Percentiles rank a stretch among this genome's conserved stretches.
Conservation (phyloP, 2,888 invertebrate genomes). For the Malthinus flaveolus region DNA sequence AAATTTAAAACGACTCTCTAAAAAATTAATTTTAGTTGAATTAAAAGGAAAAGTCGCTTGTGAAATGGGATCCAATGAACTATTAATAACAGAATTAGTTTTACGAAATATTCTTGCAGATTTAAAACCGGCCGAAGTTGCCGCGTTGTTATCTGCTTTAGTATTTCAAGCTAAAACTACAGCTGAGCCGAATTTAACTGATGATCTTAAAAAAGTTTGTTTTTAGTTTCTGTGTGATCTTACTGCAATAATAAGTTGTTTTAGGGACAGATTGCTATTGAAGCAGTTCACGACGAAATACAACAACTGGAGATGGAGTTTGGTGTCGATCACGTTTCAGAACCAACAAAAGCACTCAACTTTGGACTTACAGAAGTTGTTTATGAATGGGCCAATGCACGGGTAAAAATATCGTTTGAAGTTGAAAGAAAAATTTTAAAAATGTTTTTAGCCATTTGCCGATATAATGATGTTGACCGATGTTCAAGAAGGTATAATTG, state of each 20-base stretch:
- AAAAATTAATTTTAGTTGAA: slow-evolving; percentile 59
- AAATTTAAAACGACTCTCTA: not conserved
- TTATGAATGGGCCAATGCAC: slow-evolving; percentile 93
- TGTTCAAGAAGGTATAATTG: slow-evolving; percentile 97
- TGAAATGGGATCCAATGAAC: slow-evolving; percentile 84
- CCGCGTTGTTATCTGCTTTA: slow-evolving; percentile 88
- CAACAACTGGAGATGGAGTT: slow-evolving; percentile 66
- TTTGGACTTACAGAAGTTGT: slow-evolving; percentile 94
- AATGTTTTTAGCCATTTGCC: slow-evolving; percentile 73
- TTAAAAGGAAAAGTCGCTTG: slow-evolving; percentile 86
- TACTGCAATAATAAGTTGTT: slow-evolving; percentile 21
- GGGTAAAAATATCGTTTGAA: slow-evolving; percentile 58
- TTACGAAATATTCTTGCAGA: slow-evolving; percentile 87
- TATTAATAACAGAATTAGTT: slow-evolving; percentile 92
- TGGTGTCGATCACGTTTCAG: slow-evolving; percentile 57
- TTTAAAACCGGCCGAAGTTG: slow-evolving; percentile 87
- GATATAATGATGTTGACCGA: slow-evolving; percentile 92
- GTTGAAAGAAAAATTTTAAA: not conserved
- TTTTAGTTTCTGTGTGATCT: not conserved
- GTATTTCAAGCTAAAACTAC: slow-evolving; percentile 87
- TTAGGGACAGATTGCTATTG: slow-evolving; percentile 73
- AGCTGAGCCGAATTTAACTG: slow-evolving; percentile 58
- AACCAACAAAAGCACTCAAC: slow-evolving; percentile 70
- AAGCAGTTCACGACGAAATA: slow-evolving; percentile 70
- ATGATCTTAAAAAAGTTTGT: slow-evolving; percentile 61